Conservation (phyloP, 2,113 vertebrate genomes). For the Mustela lutreola region DNA sequence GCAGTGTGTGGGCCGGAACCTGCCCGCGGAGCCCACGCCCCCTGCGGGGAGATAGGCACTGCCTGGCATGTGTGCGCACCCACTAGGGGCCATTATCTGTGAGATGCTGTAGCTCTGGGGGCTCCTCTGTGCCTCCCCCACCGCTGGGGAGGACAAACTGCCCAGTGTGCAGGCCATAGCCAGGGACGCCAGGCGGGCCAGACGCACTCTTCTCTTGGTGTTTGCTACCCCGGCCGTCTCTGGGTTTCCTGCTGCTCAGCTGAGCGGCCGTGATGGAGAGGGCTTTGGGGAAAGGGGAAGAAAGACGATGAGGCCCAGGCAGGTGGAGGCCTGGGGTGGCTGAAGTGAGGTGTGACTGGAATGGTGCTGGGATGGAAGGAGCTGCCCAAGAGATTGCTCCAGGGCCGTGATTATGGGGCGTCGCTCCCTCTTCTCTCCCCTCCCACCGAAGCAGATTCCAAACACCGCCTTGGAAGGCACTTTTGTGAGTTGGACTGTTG, state of each 20-base stretch:
- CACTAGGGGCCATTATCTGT: accelerated
- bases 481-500: not conserved
- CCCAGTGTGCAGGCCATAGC: accelerated
- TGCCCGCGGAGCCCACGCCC: accelerated
- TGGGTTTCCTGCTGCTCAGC: not conserved
- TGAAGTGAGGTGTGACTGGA: not conserved
- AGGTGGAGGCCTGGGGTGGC: accelerated
- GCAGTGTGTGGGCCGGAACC: not conserved
- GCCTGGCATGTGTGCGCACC: accelerated
- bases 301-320: accelerated
- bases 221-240: accelerated
- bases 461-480: accelerated
- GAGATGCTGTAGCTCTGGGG: not conserved
- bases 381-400: accelerated
- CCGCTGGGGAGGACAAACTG: not conserved
- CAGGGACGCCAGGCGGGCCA: accelerated
- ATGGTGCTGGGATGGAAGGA: accelerated
- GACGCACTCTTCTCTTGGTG: too few relatives aligned
- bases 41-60: accelerated
- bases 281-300: too few relatives aligned
- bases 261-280: accelerated
- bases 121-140: not conserved
- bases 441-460: too few relatives aligned
- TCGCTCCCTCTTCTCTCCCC: not conserved
- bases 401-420: not conserved